phyloP scores from a whole-genome alignment of 2,888 invertebrate genomes.

The Polyploca ridens region DNA sequence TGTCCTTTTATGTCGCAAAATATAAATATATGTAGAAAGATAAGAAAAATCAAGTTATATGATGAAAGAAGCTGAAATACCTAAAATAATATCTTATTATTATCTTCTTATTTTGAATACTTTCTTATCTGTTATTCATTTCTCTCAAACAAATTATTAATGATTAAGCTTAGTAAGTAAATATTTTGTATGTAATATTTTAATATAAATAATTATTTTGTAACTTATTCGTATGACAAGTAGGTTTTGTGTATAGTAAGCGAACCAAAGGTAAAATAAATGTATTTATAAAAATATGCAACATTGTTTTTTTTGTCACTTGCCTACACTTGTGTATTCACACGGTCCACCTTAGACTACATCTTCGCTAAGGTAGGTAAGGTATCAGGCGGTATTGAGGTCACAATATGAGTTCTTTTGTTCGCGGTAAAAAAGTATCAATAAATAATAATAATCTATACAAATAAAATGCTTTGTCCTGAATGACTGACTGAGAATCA shows the following conservation, averaged over 20 bases:
- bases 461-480: no score
- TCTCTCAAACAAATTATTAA: background rate
- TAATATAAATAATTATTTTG: slow-evolving; percentile 30
- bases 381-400: no score
- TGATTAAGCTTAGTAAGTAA: background rate
- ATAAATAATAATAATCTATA: no score
- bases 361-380: no score
- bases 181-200: slow-evolving; percentile 15
- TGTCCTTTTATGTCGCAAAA: background rate
- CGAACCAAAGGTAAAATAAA: slow-evolving; percentile 60
- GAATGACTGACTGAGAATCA: no score
- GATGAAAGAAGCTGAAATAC: background rate
- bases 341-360: no score
- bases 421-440: no score
- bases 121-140: background rate
- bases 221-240: slow-evolving; percentile 26
- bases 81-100: background rate
- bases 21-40: background rate
- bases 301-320: slow-evolving; percentile 20
- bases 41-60: background rate
- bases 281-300: slow-evolving; percentile 28
- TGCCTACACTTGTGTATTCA: no score
- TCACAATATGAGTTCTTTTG: no score
- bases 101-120: background rate
- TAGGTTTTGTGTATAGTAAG: slow-evolving; percentile 33